Percentiles rank a stretch among this genome's conserved stretches.
Conservation (phyloP, 2,888 invertebrate species). For the Nomada hirtipes region DNA sequence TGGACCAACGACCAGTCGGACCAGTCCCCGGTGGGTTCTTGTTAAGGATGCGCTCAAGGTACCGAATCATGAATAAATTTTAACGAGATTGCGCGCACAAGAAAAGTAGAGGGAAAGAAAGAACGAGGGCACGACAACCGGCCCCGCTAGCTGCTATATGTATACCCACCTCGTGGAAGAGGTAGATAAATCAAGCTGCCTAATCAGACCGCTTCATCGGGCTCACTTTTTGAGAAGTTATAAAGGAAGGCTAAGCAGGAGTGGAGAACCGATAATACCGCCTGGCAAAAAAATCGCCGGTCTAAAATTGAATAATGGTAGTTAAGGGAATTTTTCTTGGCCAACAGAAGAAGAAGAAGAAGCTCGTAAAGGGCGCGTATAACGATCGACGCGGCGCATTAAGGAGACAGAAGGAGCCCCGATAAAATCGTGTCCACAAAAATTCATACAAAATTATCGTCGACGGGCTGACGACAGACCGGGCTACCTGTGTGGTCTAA, state of each 20-base stretch:
- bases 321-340: conserved; percentile 15
- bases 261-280: conserved; percentile 16
- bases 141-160: conserved; percentile 4
- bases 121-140: not conserved
- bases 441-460: conserved; percentile 23
- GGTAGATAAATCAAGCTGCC: conserved; percentile 76
- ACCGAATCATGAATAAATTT: conserved; percentile 79
- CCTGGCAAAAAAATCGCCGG: conserved; percentile 29
- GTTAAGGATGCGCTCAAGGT: conserved; percentile 60
- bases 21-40: conserved; percentile 66
- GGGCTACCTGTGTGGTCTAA: conserved; percentile 71
- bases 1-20: conserved; percentile 71
- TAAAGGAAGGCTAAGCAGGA: conserved; percentile 48
- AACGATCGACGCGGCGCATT: conserved; percentile 1
- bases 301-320: conserved; percentile 42
- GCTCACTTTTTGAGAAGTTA: conserved; percentile 77
- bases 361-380: not conserved
- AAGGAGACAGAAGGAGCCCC: not conserved
- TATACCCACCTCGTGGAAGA: conserved; percentile 38
- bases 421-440: conserved; percentile 40
- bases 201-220: conserved; percentile 80
- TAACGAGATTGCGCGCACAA: conserved; percentile 73
- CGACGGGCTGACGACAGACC: conserved; percentile 18
- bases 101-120: conserved; percentile 42
- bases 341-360: not conserved